These are phyloP conservation scores for Potamarius usumacintae DNA, from an alignment of 2,113 vertebrate genomes.

Conservation along the genomic window DNA sequence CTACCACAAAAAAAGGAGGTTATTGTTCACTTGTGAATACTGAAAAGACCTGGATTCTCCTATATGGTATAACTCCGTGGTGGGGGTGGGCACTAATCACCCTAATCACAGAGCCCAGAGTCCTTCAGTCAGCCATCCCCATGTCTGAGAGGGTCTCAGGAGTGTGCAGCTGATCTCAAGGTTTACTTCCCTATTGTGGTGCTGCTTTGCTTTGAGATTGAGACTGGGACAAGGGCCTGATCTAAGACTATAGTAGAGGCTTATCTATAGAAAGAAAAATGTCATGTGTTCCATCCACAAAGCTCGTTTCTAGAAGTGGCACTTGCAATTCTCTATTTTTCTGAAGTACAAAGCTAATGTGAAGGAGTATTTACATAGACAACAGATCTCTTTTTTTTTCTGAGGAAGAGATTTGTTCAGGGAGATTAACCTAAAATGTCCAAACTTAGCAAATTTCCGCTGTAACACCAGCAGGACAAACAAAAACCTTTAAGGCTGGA, in stretches of 20 bases:
- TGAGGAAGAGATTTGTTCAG: constrained; percentile 24
- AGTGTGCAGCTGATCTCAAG: constrained; percentile 59
- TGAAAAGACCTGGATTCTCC: constrained; percentile 71
- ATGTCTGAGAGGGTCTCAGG: constrained; percentile 62
- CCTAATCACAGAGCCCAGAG: constrained; percentile 33
- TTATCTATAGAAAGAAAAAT: constrained; percentile 49
- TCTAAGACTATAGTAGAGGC: constrained; percentile 12
- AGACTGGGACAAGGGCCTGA: constrained; percentile 40
- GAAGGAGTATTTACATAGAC: constrained; percentile 65
- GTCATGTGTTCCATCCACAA: constrained; percentile 58
- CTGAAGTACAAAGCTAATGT: constrained; percentile 69
- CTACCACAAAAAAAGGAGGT: constrained; percentile 59
- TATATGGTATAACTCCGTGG: constrained; percentile 62
- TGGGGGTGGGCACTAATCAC: constrained; percentile 45
- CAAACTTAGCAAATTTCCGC: constrained; percentile 16
- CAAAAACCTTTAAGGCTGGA: constrained; percentile 64
- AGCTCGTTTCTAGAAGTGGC: constrained; percentile 63
- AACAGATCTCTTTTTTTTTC: constrained; percentile 57
- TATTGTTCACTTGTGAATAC: constrained; percentile 72
- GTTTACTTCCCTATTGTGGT: constrained; percentile 59
- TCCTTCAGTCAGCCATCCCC: constrained; percentile 30
- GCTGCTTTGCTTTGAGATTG: constrained; percentile 38
- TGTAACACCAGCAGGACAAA: constrained; percentile 61
- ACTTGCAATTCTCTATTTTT: constrained; percentile 64
- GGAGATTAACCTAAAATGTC: constrained; percentile 16